Conservation (phyloP, 1,140 invertebrate species). For the Gonatopus flavifemur region DNA sequence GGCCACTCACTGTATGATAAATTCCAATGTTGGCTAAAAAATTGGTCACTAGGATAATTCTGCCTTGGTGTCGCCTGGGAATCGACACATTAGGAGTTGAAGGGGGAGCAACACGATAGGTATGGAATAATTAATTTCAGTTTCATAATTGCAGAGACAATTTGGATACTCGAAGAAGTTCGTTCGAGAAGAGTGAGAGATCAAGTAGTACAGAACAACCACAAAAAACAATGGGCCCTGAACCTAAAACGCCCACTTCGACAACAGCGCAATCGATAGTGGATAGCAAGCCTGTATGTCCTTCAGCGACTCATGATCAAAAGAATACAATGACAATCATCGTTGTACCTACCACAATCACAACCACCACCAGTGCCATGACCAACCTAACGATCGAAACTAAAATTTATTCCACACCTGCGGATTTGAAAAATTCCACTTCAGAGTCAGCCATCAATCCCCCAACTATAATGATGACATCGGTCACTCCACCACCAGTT, state of each 20-base stretch:
- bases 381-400: conserved; percentile 49
- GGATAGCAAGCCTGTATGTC: conserved; percentile 12
- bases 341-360: conserved; percentile 2
- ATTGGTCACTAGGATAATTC: no score
- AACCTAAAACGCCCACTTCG: conserved; percentile 14
- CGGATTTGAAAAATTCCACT: conserved; percentile 31
- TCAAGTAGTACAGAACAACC: conserved; percentile 32
- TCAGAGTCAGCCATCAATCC: conserved; percentile 64
- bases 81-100: no score
- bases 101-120: no score
- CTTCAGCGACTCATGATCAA: conserved; percentile 10
- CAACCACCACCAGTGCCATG: not conserved
- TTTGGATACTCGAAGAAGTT: conserved; percentile 38
- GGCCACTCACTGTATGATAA: no score
- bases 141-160: conserved; percentile 43
- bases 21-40: no score
- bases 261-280: conserved; percentile 9
- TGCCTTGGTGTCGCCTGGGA: no score
- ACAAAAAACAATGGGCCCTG: conserved; percentile 14
- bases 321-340: conserved; percentile 15
- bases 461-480: conserved; percentile 79
- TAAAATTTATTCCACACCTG: conserved; percentile 10
- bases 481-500: conserved; percentile 76
- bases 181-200: conserved; percentile 36
- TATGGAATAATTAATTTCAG: no score